phyloP scores from a whole-genome alignment of 2,113 vertebrate genomes.

The Tursiops truncatus region DNA sequence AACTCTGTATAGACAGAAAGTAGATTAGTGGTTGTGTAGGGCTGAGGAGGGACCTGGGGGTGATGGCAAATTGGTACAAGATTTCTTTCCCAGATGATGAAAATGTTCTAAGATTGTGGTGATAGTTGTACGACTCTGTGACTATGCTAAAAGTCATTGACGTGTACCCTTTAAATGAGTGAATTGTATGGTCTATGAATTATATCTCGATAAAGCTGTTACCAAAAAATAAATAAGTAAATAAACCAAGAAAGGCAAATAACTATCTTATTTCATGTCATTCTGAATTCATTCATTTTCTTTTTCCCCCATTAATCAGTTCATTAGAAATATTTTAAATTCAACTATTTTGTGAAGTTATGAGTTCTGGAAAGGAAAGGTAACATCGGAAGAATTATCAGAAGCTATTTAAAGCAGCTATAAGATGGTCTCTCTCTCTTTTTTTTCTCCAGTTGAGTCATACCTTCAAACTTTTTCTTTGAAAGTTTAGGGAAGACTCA shows the following conservation, averaged over 20 bases:
- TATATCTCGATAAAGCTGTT: background rate
- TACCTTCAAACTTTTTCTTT: constrained; percentile 62
- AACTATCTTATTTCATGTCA: background rate
- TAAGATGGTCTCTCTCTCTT: constrained; percentile 27
- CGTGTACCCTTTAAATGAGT: background rate
- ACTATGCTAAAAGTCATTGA: background rate
- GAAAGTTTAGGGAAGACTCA: constrained; percentile 65
- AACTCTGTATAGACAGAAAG: background rate
- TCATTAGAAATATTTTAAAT: constrained; percentile 82
- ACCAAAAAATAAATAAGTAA: background rate
- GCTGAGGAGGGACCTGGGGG: background rate
- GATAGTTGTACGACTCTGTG: background rate
- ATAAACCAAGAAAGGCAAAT: background rate
- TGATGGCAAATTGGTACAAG: background rate
- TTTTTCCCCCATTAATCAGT: constrained; percentile 78
- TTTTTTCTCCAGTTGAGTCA: constrained; percentile 69
- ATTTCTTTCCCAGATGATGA: background rate
- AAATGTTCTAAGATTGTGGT: background rate
- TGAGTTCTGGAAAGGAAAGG: constrained; percentile 67
- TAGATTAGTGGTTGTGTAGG: background rate
- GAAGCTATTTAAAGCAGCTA: constrained; percentile 74
- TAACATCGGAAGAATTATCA: constrained; percentile 65
- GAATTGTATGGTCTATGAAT: background rate
- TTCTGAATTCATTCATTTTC: constrained; percentile 65
- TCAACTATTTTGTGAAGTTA: constrained; percentile 79